Conservation (phyloP, 2,888 invertebrate genomes). For the Morpho achilles region DNA sequence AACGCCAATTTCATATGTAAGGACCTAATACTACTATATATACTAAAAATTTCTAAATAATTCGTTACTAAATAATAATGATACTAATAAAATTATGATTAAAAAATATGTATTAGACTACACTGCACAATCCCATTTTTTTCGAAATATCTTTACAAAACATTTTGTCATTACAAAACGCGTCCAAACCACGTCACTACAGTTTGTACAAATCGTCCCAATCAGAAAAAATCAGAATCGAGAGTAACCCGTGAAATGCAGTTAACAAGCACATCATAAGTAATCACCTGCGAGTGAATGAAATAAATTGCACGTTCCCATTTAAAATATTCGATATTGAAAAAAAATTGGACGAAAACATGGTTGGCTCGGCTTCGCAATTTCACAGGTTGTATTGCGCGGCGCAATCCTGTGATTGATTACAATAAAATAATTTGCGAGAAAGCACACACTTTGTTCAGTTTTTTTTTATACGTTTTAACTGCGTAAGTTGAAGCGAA, state of each 20-base stretch:
- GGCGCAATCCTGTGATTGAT: slow-evolving; percentile 50
- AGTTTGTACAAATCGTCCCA: slow-evolving; percentile 24
- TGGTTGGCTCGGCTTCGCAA: slow-evolving; percentile 52
- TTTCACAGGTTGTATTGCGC: slow-evolving; percentile 50
- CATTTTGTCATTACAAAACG: no score
- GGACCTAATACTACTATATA: no score
- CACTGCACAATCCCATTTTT: no score
- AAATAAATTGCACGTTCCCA: slow-evolving; percentile 65
- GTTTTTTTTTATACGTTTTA: not conserved
- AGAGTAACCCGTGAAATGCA: slow-evolving; percentile 42
- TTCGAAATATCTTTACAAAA: no score
- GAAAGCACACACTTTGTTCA: slow-evolving; percentile 43
- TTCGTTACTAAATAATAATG: no score
- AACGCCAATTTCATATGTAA: no score
- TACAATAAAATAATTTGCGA: slow-evolving; percentile 57
- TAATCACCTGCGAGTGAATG: slow-evolving; percentile 63
- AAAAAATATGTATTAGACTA: no score
- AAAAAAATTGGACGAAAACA: slow-evolving; percentile 57
- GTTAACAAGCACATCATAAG: slow-evolving; percentile 69
- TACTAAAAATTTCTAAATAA: no score
- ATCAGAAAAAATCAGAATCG: slow-evolving; percentile 27
- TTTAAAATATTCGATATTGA: slow-evolving; percentile 61
- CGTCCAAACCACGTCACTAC: slow-evolving; percentile 11
- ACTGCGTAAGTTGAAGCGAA: no score
- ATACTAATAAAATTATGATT: no score